These are phyloP conservation scores for Anseranas semipalmata DNA, from an alignment of 2,113 vertebrate genomes.

Conservation along the genomic window DNA sequence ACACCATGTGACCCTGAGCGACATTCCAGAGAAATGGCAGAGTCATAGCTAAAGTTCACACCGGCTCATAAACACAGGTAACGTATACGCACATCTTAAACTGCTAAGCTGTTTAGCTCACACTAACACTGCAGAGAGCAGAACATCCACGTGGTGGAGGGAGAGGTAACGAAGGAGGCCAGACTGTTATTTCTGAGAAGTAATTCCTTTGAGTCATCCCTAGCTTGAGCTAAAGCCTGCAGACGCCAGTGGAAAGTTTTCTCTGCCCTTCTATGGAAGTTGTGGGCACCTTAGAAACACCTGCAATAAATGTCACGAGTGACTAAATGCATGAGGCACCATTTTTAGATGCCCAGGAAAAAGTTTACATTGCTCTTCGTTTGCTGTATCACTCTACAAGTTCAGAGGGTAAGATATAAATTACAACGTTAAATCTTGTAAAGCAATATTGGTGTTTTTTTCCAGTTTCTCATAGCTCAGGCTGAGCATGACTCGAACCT, in stretches of 20 bases:
- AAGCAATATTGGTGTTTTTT: too few relatives aligned
- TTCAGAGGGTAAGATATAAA: background rate
- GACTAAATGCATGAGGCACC: background rate
- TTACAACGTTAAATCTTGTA: background rate
- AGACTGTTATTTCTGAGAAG: background rate
- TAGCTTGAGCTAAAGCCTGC: background rate
- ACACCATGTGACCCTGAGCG: constrained; percentile 49
- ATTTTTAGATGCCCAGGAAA: background rate
- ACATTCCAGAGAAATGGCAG: constrained; percentile 75
- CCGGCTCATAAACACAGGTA: background rate
- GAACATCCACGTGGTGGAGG: background rate
- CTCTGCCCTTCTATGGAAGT: background rate
- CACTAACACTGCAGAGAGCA: background rate
- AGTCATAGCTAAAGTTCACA: constrained; percentile 18
- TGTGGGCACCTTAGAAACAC: background rate
- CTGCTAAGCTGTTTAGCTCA: background rate
- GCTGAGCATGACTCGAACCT: background rate
- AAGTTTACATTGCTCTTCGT: background rate
- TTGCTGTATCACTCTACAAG: background rate
- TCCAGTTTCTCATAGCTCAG: background rate
- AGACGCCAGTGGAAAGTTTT: constrained; percentile 37
- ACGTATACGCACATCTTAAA: background rate
- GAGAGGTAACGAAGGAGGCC: background rate
- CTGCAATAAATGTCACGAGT: constrained; percentile 3
- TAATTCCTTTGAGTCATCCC: background rate